Percentiles rank a stretch among this genome's conserved stretches.
These are phyloP conservation scores for Phaonia tiefii DNA, from an alignment of 2,888 invertebrate species.

Conservation along the genomic window DNA sequence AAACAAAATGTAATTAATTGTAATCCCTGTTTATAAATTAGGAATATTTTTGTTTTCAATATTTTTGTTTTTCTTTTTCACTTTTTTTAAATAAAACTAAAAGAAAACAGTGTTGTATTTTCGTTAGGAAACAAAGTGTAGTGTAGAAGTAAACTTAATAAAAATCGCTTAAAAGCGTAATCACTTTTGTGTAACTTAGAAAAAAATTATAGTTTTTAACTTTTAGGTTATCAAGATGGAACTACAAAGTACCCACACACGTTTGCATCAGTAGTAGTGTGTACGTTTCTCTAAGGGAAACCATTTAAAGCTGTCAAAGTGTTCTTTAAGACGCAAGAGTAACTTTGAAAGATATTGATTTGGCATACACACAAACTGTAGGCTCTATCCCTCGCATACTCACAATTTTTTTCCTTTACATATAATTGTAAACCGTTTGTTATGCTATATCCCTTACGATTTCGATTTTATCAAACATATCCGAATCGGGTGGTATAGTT, in stretches of 20 bases:
- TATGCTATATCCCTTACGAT: constrained; percentile 81
- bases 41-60: constrained; percentile 58
- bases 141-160: constrained; percentile 57
- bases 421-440: constrained; percentile 79
- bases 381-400: neutral
- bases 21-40: constrained; percentile 66
- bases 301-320: constrained; percentile 64
- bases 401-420: constrained; percentile 71
- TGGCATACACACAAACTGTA: constrained; percentile 38
- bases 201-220: constrained; percentile 36
- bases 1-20: constrained; percentile 51
- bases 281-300: constrained; percentile 60
- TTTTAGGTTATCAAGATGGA: constrained; percentile 27
- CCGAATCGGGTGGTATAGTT: constrained; percentile 87
- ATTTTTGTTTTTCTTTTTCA: neutral
- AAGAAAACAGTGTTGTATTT: constrained; percentile 34
- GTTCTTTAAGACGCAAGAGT: constrained; percentile 37
- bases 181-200: constrained; percentile 60
- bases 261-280: too few relatives aligned
- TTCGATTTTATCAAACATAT: constrained; percentile 81
- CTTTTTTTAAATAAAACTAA: constrained; percentile 18
- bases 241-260: neutral
- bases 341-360: neutral
- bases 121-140: constrained; percentile 33
- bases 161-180: constrained; percentile 61